phyloP scores from a whole-genome alignment of 1,140 invertebrate genomes.

The Chymomyza costata region DNA sequence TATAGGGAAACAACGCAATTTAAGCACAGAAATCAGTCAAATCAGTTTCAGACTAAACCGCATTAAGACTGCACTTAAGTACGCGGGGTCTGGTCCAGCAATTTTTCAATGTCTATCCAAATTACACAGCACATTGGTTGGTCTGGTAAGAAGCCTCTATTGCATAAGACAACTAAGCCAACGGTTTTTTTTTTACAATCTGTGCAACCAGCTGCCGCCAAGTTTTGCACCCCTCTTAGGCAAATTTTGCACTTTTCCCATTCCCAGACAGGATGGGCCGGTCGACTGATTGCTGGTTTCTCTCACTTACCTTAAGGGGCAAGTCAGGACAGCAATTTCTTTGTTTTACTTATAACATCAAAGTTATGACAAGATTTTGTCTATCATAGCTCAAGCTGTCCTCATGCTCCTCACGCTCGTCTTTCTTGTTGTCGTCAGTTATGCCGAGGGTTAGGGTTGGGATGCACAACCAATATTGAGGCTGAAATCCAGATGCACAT shows the following conservation, averaged over 20 bases:
- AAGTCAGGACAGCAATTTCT: conserved; percentile 47
- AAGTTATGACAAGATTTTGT: conserved; percentile 75
- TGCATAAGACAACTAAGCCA: conserved; percentile 45
- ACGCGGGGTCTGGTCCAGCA: conserved; percentile 46
- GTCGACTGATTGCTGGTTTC: background rate
- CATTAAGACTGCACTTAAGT: conserved; percentile 4
- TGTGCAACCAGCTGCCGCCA: conserved; percentile 41
- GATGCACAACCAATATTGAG: conserved; percentile 33
- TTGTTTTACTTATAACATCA: conserved; percentile 73
- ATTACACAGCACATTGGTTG: conserved; percentile 67
- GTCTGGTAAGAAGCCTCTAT: conserved; percentile 45
- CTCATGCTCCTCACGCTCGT: conserved; percentile 18
- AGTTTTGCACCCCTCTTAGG: conserved; percentile 39
- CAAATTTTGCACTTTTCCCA: conserved; percentile 49
- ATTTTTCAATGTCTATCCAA: conserved; percentile 60
- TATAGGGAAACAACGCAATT: conserved; percentile 21
- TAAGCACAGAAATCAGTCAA: conserved; percentile 39
- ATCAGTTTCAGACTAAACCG: conserved; percentile 19
- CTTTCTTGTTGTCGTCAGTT: conserved; percentile 4
- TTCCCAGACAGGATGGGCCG: conserved; percentile 45
- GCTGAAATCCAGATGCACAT: conserved; percentile 18
- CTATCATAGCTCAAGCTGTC: conserved; percentile 50
- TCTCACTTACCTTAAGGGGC: conserved; percentile 44
- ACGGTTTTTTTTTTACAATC: conserved; percentile 25
- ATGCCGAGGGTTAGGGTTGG: conserved; percentile 38